Conservation (phyloP, 2,113 vertebrate species). For the Pampusana beccarii region DNA sequence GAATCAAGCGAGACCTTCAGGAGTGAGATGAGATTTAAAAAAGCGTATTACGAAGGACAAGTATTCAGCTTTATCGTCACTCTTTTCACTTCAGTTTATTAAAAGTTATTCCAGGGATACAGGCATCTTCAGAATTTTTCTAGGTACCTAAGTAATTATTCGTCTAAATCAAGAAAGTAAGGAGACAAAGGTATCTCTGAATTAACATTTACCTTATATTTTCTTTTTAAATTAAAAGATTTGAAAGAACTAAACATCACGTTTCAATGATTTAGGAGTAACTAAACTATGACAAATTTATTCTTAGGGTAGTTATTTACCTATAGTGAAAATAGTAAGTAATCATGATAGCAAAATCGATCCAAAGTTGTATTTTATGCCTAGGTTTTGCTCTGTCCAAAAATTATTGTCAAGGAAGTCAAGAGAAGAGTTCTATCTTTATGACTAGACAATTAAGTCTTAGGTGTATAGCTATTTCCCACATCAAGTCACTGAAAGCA, state of each 20-base stretch:
- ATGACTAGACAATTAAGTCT: background rate
- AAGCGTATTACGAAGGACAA: background rate
- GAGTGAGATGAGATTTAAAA: background rate
- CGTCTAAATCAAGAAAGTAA: background rate
- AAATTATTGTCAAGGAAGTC: background rate
- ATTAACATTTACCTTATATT: background rate
- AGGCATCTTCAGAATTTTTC: background rate
- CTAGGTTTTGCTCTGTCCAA: background rate
- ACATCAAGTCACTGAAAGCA: background rate
- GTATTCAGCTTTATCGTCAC: background rate
- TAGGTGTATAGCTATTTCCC: background rate
- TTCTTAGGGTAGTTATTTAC: background rate
- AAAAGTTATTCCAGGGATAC: background rate
- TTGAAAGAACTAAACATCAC: background rate
- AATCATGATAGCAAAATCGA: background rate
- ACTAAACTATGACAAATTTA: background rate
- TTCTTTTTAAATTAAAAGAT: background rate
- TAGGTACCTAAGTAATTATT: background rate
- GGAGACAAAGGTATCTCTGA: background rate
- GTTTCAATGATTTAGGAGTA: background rate
- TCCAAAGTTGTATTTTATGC: background rate
- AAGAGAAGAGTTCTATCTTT: background rate
- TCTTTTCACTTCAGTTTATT: background rate
- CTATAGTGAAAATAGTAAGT: background rate
- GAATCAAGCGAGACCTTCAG: background rate